Conservation (phyloP, 2,888 invertebrate genomes). For the Agrochola lota region DNA sequence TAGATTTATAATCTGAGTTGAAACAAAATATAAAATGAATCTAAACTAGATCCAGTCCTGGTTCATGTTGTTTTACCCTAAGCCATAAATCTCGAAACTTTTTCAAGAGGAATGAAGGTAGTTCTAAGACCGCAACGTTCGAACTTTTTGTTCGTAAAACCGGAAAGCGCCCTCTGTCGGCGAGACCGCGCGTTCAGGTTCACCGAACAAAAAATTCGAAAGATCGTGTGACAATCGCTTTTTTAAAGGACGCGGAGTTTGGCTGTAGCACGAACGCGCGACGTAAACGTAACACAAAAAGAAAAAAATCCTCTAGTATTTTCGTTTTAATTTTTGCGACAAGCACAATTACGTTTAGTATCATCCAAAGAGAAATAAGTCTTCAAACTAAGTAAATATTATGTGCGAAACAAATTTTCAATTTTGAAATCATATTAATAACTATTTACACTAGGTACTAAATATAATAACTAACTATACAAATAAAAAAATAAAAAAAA, state of each 20-base stretch:
- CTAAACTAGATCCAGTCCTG: neutral
- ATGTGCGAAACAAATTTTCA: neutral
- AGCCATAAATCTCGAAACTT: conserved; percentile 35
- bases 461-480: too few species aligned
- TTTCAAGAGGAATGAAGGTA: conserved; percentile 9
- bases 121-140: neutral
- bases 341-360: neutral
- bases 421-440: too few species aligned
- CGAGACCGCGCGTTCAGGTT: too few species aligned
- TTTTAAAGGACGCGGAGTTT: too few species aligned
- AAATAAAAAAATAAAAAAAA: too few species aligned
- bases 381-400: neutral
- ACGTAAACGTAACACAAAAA: neutral
- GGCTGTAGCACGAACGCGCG: neutral
- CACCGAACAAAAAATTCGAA: too few species aligned
- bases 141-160: neutral
- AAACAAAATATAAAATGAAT: conserved; percentile 25
- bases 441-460: too few species aligned
- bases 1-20: conserved; percentile 2
- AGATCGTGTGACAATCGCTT: too few species aligned
- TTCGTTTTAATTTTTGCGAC: neutral
- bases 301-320: neutral
- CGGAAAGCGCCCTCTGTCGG: neutral
- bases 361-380: neutral
- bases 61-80: neutral